Evolutionary conservation across 2,888 invertebrate genomes (phyloP).

Genomic region (Epiblema foenella): DNA sequence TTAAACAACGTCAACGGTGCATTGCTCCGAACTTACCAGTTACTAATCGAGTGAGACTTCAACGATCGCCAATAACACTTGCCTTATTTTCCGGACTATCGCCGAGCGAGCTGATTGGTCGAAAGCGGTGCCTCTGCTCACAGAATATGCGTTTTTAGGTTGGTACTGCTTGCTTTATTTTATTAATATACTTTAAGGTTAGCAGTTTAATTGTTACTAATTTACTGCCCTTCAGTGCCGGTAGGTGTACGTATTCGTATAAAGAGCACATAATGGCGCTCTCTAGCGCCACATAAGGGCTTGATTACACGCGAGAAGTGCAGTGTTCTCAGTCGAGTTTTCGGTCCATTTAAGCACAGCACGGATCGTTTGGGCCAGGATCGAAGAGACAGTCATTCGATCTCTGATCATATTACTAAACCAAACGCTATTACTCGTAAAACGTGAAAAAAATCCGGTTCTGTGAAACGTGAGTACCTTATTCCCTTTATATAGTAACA

Average conservation of each 20-base stretch:
- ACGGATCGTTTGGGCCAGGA: neutral
- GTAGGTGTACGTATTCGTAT: neutral
- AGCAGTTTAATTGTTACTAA: neutral
- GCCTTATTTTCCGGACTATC: slow-evolving; percentile 77
- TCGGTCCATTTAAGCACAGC: neutral
- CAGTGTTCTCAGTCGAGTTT: neutral
- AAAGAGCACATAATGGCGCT: neutral
- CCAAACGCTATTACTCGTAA: neutral
- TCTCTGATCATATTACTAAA: neutral
- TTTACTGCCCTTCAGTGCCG: neutral
- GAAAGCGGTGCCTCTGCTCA: slow-evolving; percentile 81
- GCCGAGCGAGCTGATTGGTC: slow-evolving; percentile 73
- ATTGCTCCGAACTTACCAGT: slow-evolving; percentile 19
- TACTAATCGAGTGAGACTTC: slow-evolving; percentile 17
- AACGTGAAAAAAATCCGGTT: neutral
- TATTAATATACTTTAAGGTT: slow-evolving; percentile 15
- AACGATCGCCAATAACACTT: slow-evolving; percentile 64
- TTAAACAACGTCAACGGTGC: slow-evolving; percentile 30
- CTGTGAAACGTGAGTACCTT: neutral
- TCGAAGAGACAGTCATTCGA: neutral
- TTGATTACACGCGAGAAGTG: neutral
- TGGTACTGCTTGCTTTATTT: slow-evolving; percentile 75
- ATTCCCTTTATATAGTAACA: neutral
- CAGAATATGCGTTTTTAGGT: slow-evolving; percentile 82
- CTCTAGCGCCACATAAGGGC: neutral